These are phyloP conservation scores for Drosophila paramelanica DNA, from an alignment of 2,888 invertebrate genomes.

Conservation along the genomic window DNA sequence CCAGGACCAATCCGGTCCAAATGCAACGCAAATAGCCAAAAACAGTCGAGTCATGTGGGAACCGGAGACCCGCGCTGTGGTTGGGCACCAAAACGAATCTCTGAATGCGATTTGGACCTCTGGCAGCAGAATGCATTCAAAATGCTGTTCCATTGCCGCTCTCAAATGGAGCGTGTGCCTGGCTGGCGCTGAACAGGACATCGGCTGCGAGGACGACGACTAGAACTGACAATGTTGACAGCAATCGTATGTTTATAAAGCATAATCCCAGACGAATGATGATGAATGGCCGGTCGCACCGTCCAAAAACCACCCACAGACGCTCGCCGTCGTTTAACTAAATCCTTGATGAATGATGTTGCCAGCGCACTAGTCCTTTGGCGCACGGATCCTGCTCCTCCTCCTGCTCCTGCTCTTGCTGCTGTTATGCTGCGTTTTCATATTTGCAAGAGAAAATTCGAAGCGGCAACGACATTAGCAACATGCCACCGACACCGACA, in stretches of 20 bases:
- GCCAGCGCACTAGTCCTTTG: slow-evolving; percentile 18
- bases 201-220: slow-evolving; percentile 38
- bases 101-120: slow-evolving; percentile 40
- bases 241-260: slow-evolving; percentile 82
- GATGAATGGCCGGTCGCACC: slow-evolving; percentile 70
- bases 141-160: slow-evolving; percentile 36
- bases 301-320: slow-evolving; percentile 42
- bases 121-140: slow-evolving; percentile 35
- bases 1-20: slow-evolving; percentile 31
- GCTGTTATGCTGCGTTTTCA: slow-evolving; percentile 54
- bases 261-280: slow-evolving; percentile 83
- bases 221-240: slow-evolving; percentile 77
- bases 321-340: slow-evolving; percentile 77
- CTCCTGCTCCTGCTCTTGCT: slow-evolving; percentile 1
- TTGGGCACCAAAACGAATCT: slow-evolving; percentile 15
- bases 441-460: slow-evolving; percentile 68
- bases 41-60: slow-evolving; percentile 48
- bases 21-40: slow-evolving; percentile 53
- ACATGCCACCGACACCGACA: slow-evolving; percentile 40
- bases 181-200: slow-evolving; percentile 22
- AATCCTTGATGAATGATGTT: slow-evolving; percentile 81
- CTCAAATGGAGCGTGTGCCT: slow-evolving; percentile 48
- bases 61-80: slow-evolving; percentile 5
- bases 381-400: slow-evolving; percentile 6
- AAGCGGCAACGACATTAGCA: slow-evolving; percentile 72